Base-by-base conservation (phyloP, 2,888 invertebrate genomes). In the Lasioglossum villosulum region DNA sequence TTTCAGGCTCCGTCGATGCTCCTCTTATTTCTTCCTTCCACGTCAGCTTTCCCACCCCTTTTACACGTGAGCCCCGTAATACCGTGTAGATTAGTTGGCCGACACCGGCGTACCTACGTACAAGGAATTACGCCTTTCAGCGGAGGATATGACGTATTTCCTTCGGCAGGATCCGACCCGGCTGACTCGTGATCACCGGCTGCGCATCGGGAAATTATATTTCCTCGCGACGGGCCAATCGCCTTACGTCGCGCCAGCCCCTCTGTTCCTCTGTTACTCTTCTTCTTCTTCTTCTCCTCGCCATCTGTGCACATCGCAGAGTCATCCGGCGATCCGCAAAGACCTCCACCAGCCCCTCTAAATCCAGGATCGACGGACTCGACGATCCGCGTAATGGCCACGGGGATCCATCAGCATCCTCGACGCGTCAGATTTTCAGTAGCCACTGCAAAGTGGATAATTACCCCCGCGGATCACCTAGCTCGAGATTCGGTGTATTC, bases 61-160 rank as follows among this genome's bases (percentile, higher is more conserved):
- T 66, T 70, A 52, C 68, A 59, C 75, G 84, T 81, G 75, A 83
- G 76, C 37, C 59, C 82, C 82, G 81, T 85, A 87, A 89, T 90
- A 87, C 83, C 80, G 70, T 77, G 63, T 78, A 71, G 82, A 90
- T 83, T 75, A 80, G 80, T 76, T 79, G 78, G 71, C 59, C 39
- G 72, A 73, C 72, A 73, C 72, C 48, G 66, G 59, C 68, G 78
- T 81, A 81, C 42, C 83, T 75, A 63, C 83, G 78, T 82, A 80
- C 80, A 76, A 79, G 82, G 80, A 90, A 90, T 92, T 88, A 88
- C 87, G 89, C 81, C 80, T 90, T 89, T 90, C 88, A 85, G 80
- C 75, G 78, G 70, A 73, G 79, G 84, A 68, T 74, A 75, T 56
- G 52, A 82, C 82, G 75, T 78, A 84, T 83, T 82, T 83, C 78